Evolutionary conservation across 2,113 vertebrate species (phyloP).

Genomic region (Amphilophus citrinellus): DNA sequence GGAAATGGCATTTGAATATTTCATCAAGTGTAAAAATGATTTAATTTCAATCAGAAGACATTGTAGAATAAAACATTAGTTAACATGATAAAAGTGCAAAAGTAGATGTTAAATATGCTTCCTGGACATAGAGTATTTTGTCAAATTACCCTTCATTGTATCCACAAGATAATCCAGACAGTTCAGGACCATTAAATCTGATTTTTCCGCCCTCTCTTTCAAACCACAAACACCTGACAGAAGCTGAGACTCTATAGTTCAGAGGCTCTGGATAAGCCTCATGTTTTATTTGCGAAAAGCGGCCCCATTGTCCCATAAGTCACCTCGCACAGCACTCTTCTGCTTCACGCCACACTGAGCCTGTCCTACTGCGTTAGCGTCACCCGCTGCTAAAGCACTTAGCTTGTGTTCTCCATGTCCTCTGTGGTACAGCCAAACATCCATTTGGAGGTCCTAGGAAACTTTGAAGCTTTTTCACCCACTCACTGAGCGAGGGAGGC

Average conservation of each 20-base stretch:
- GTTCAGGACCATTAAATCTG: conserved; percentile 59
- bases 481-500: conserved; percentile 55
- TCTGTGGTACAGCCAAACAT: conserved; percentile 79
- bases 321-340: conserved; percentile 81
- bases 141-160: conserved; percentile 39
- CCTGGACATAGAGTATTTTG: background rate
- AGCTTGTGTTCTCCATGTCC: conserved; percentile 75
- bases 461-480: conserved; percentile 74
- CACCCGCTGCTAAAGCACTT: conserved; percentile 73
- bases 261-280: conserved; percentile 77
- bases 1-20: background rate
- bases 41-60: background rate
- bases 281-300: conserved; percentile 84
- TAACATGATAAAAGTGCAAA: background rate
- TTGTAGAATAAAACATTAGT: background rate
- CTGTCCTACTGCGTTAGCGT: conserved; percentile 72
- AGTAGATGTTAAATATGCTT: conserved; percentile 9
- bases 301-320: conserved; percentile 80
- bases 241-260: conserved; percentile 66
- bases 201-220: conserved; percentile 19
- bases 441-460: conserved; percentile 74
- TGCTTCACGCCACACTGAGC: conserved; percentile 75
- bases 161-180: conserved; percentile 39
- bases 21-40: background rate
- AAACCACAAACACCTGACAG: conserved; percentile 69